A percentile compares a stretch with the other conserved stretches of the same genome.
Evolutionary conservation across 2,797 vertebrate genomes (phyloP).

Genomic region (Leuciscus waleckii): DNA sequence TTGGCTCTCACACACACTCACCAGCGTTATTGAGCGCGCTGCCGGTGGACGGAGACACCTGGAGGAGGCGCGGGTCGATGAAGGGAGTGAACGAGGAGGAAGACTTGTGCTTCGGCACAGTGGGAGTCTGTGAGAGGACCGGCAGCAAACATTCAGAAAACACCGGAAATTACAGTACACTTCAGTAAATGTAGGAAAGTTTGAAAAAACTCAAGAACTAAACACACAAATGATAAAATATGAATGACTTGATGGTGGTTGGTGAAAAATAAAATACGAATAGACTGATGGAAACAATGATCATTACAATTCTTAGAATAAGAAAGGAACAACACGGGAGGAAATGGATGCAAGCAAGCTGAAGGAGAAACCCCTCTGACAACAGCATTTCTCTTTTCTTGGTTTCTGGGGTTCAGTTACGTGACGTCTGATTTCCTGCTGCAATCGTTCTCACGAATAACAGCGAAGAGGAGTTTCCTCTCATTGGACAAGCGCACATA

Average conservation of each 20-base stretch:
- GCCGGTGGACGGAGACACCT: conserved; percentile 96
- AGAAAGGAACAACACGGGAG: conserved; percentile 34
- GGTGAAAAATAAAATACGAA: conserved; percentile 58
- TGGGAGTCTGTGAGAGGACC: conserved; percentile 92
- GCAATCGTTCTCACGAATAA: not conserved
- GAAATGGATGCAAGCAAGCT: not conserved
- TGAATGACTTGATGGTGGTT: conserved; percentile 37
- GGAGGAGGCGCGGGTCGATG: conserved; percentile 97
- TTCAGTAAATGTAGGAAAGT: not conserved
- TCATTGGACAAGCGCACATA: not conserved
- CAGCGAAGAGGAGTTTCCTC: not conserved
- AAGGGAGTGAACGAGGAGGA: conserved; percentile 99
- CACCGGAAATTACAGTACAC: not conserved
- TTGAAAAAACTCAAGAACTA: conserved; percentile 13
- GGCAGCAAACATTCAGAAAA: not conserved
- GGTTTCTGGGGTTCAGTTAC: not conserved
- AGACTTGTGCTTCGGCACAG: conserved; percentile 99
- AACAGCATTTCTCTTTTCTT: conserved; percentile 2
- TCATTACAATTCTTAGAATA: conserved; percentile 42
- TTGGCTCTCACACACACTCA: conserved; percentile 70
- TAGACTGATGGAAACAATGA: conserved; percentile 52
- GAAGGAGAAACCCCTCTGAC: conserved; percentile 5
- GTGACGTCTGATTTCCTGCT: not conserved
- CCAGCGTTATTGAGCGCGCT: conserved; percentile 95
- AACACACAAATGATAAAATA: conserved; percentile 36